Conservation (phyloP, 2,888 invertebrate species). For the Callyntrura guangdongensis region DNA sequence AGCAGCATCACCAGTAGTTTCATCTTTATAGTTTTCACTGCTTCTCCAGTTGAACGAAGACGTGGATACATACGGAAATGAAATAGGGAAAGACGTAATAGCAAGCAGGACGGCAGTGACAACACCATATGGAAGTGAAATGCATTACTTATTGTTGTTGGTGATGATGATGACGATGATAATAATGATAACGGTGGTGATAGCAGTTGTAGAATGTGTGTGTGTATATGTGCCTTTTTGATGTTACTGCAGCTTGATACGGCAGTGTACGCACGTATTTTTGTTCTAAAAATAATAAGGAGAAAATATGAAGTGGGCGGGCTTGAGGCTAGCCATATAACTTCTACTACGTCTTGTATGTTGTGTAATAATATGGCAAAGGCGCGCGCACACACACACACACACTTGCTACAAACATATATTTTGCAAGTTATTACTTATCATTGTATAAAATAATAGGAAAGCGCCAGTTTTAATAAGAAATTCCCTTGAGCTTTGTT, state of each 20-base stretch:
- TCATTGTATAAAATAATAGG: neutral
- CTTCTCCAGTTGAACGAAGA: constrained; percentile 28
- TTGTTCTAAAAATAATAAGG: constrained; percentile 64
- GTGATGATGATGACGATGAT: constrained; percentile 4
- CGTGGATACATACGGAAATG: neutral
- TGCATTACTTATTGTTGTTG: constrained; percentile 44
- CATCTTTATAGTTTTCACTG: neutral
- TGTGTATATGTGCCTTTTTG: constrained; percentile 36
- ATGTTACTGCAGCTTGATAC: constrained; percentile 50
- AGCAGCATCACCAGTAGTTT: constrained; percentile 7
- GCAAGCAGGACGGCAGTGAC: neutral
- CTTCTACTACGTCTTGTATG: neutral
- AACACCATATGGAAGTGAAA: constrained; percentile 58
- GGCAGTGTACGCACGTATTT: constrained; percentile 57
- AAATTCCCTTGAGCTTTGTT: constrained; percentile 60
- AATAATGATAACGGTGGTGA: constrained; percentile 10
- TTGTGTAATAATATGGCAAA: neutral
- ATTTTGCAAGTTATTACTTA: constrained; percentile 45
- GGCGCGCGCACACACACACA: neutral
- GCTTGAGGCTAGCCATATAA: neutral
- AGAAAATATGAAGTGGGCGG: constrained; percentile 59
- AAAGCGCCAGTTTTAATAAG: constrained; percentile 62
- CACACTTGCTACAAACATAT: neutral
- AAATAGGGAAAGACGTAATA: neutral
- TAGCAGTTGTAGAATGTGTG: neutral